Evolutionary conservation across 1,140 invertebrate genomes (phyloP).

Genomic region (Laodelphax striatellus): DNA sequence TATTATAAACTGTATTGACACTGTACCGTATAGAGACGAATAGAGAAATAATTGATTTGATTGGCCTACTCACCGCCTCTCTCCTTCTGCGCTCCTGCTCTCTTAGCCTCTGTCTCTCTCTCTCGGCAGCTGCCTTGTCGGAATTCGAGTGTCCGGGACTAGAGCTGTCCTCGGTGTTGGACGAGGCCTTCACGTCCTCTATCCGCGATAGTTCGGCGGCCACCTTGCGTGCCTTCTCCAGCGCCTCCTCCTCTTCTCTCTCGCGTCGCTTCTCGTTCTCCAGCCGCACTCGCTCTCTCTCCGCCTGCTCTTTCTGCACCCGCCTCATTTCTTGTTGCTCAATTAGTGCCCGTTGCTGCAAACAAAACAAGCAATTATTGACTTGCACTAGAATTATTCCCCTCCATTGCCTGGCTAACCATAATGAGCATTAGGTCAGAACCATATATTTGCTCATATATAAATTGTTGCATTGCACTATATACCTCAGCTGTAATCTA

Average conservation of each 20-base stretch:
- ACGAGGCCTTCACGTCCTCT: conserved; percentile 42
- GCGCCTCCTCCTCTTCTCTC: conserved; percentile 65
- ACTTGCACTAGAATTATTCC: no score
- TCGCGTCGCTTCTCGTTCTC: conserved; percentile 67
- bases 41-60: no score
- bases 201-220: conserved; percentile 36
- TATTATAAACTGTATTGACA: no score
- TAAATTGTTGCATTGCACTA: no score
- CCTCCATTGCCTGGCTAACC: no score
- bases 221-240: conserved; percentile 54
- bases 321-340: conserved; percentile 70
- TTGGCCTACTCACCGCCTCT: conserved; percentile 67
- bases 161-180: conserved; percentile 34
- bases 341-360: conserved; percentile 60
- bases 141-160: conserved; percentile 45
- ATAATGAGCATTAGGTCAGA: no score
- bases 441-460: no score
- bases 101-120: conserved; percentile 59
- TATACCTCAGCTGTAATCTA: no score
- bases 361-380: conserved; percentile 20
- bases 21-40: no score
- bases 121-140: conserved; percentile 55
- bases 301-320: conserved; percentile 70
- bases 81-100: conserved; percentile 82
- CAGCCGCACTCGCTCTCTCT: conserved; percentile 62